Conservation (phyloP, 2,888 invertebrate genomes). For the Branchellion lobata region DNA sequence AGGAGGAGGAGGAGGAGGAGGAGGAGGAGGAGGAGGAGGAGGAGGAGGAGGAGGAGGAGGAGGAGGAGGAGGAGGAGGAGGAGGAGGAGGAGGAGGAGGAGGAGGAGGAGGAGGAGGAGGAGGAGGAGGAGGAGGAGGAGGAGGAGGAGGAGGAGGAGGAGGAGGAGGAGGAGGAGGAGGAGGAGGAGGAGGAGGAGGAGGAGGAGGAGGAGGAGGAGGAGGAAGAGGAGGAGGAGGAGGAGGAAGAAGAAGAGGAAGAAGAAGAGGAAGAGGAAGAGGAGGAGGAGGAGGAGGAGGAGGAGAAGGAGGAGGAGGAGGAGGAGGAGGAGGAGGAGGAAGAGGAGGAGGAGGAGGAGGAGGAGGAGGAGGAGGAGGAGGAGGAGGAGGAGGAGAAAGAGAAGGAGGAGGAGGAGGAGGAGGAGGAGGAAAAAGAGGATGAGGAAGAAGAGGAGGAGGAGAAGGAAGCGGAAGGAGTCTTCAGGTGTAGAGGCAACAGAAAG, state of each 20-base stretch:
- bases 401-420: too few relatives aligned
- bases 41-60: too few relatives aligned
- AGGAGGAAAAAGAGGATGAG: not conserved
- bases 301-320: not conserved
- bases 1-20: not conserved
- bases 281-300: not conserved
- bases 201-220: too few relatives aligned
- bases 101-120: not conserved
- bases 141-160: not conserved
- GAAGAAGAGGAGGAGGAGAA: too few relatives aligned
- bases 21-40: not conserved
- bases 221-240: not conserved
- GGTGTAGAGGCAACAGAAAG: too few relatives aligned
- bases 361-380: not conserved
- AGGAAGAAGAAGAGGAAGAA: not conserved
- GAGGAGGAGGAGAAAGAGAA: not conserved
- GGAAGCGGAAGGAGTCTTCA: too few relatives aligned
- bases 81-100: not conserved
- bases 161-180: not conserved
- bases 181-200: not conserved
- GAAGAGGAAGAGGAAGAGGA: not conserved
- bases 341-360: slow-evolving; percentile 6
- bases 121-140: not conserved
- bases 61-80: too few relatives aligned
- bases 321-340: not conserved